These are phyloP conservation scores for Orthosia cruda DNA, from an alignment of 2,888 invertebrate species.

Conservation along the genomic window DNA sequence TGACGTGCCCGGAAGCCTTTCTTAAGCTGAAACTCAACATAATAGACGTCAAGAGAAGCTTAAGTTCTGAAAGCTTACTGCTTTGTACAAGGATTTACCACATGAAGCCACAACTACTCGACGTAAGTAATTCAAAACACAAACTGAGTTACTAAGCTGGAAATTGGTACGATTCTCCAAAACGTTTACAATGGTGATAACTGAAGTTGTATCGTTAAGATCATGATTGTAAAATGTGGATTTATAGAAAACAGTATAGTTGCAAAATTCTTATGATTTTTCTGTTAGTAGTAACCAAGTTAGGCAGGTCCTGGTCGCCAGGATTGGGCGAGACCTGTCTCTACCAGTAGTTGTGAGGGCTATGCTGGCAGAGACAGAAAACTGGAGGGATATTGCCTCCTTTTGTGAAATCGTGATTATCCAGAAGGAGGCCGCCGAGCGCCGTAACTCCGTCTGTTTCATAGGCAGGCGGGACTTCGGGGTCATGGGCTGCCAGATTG, in stretches of 20 bases:
- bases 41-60: slow-evolving; percentile 69
- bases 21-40: slow-evolving; percentile 69
- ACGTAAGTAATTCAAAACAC: slow-evolving; percentile 3
- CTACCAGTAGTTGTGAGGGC: too few relatives aligned
- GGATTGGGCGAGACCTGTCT: too few relatives aligned
- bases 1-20: slow-evolving; percentile 69
- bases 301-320: too few relatives aligned
- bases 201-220: background rate
- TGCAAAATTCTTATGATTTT: background rate
- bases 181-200: background rate
- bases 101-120: slow-evolving; percentile 12
- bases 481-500: too few relatives aligned
- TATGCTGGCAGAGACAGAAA: too few relatives aligned
- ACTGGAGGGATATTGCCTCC: too few relatives aligned
- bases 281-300: background rate
- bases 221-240: slow-evolving; percentile 11
- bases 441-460: too few relatives aligned
- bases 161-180: background rate
- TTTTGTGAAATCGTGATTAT: too few relatives aligned
- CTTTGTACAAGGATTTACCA: slow-evolving; percentile 34
- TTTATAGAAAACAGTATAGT: slow-evolving; percentile 10
- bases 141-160: background rate
- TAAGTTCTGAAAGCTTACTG: slow-evolving; percentile 57
- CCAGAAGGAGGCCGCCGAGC: too few relatives aligned
- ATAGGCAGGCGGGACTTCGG: too few relatives aligned